phyloP scores from a whole-genome alignment of 2,113 vertebrate species.

The Amblyopsis rosae region DNA sequence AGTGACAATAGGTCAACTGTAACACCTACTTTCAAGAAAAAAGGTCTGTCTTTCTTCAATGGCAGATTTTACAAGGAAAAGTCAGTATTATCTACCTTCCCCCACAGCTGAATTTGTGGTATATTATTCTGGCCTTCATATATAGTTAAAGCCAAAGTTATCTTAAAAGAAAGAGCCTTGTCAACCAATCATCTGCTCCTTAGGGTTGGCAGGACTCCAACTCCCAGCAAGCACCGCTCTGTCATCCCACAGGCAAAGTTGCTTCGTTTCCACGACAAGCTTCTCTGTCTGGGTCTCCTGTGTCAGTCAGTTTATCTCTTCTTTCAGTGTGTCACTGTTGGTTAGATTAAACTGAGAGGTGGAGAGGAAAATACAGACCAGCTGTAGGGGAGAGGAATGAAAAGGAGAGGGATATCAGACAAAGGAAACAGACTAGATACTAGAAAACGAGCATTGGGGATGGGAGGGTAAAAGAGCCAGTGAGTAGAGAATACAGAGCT shows the following conservation, averaged over 20 bases:
- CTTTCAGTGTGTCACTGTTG: conserved; percentile 10
- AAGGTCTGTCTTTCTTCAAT: neutral
- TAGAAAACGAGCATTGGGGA: neutral
- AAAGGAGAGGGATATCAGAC: neutral
- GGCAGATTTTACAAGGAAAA: neutral
- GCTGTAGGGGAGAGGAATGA: neutral
- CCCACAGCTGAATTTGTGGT: conserved; percentile 24
- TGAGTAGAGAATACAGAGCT: conserved; percentile 6
- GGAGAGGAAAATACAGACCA: neutral
- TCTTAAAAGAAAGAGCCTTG: conserved; percentile 42
- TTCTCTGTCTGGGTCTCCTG: conserved; percentile 25
- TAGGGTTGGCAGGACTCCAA: conserved; percentile 37
- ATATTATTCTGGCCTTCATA: conserved; percentile 23
- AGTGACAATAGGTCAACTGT: neutral
- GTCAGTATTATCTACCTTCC: neutral
- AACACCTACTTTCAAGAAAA: neutral
- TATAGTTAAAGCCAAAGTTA: conserved; percentile 51
- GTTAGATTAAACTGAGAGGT: conserved; percentile 8
- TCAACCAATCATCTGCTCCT: conserved; percentile 27
- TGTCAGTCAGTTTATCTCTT: conserved; percentile 19
- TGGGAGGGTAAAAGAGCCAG: neutral
- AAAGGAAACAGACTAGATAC: no score
- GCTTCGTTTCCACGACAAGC: conserved; percentile 38
- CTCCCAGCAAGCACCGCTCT: conserved; percentile 40
- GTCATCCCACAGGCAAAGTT: conserved; percentile 34